Base-by-base conservation (phyloP, 2,797 vertebrate genomes). In the Otolemur crassicaudatus region DNA sequence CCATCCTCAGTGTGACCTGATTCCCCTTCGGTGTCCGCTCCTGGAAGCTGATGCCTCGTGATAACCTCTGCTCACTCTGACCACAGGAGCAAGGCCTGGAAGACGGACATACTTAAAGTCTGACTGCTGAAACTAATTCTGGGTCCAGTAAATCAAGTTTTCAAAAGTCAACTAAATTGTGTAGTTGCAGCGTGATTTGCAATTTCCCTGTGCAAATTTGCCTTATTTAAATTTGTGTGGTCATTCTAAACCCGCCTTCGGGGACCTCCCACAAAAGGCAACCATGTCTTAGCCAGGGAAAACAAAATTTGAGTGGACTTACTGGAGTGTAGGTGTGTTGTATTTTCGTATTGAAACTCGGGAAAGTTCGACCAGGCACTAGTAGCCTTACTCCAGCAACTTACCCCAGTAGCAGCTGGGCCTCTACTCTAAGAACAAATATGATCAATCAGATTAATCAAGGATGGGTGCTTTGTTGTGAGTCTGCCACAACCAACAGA, bases 151-250 rank as follows among this genome's bases (percentile, higher is more conserved):
- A 89, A 34, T 65, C 25, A 76, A 80, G 20, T 85, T 92, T 95
- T 72, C 43, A 86, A 83, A 80, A 53, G 75, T 92, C 25, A 89
- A 91, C 76, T 86, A 10, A 67, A 89, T 80, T 76, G 37, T 85
- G 19, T 70, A 72, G 5, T 53, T 94, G 11, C 37, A 25, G 61
- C 2, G n/a, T 23, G 85, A 37, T 40, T 75, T 79, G 29, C 31
- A 43, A 37, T 79, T 88, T 27, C n/a, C 31, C 40, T 2, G 14
- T 12, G 82, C 27, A 83, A 84, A 86, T 53, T 22, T 12, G 69
- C 89, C 23, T 70, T 77, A 23, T 85, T 90, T 95, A 65, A 87
- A 86, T 82, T 25, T 4, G 27, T 85, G 29, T 56, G 37, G 9
- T 58, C 27, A 53, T 69, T 93, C 25, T 97, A 85, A 77, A 40